Percentiles rank a stretch among this genome's conserved stretches.
Conservation (phyloP, 2,797 vertebrate species). For the Ctenosaura bakeri region DNA sequence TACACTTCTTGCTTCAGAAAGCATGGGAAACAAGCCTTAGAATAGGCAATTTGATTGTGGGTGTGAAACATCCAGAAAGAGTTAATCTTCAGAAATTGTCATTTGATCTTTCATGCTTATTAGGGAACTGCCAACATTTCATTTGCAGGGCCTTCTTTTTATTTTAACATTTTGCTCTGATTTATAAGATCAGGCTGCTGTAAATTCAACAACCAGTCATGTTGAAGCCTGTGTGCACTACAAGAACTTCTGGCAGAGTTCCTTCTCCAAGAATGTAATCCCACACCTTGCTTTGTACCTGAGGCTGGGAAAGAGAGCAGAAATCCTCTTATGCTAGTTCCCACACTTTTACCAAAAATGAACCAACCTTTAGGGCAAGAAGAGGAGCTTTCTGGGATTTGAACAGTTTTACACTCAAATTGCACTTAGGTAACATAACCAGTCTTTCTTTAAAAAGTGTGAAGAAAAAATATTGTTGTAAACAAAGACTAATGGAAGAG, state of each 20-base stretch:
- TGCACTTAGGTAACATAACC: constrained; percentile 50
- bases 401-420: constrained; percentile 16
- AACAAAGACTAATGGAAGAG: background rate
- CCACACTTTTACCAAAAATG: constrained; percentile 43
- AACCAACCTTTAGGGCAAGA: constrained; percentile 38
- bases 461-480: background rate
- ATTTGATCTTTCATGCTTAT: constrained; percentile 25
- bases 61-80: background rate
- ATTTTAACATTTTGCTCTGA: constrained; percentile 16
- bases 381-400: background rate
- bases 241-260: constrained; percentile 33
- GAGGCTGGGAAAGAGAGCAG: background rate
- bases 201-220: background rate
- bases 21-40: background rate
- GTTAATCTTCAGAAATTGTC: constrained; percentile 8
- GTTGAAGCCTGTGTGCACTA: constrained; percentile 8
- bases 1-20: background rate
- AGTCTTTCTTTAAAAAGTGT: constrained; percentile 39
- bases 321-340: constrained; percentile 48
- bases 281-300: background rate
- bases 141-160: constrained; percentile 25
- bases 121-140: constrained; percentile 4
- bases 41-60: background rate
- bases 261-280: constrained; percentile 11
- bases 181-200: constrained; percentile 41